Conservation (phyloP, 2,888 invertebrate species). For the Torymus tubicola region DNA sequence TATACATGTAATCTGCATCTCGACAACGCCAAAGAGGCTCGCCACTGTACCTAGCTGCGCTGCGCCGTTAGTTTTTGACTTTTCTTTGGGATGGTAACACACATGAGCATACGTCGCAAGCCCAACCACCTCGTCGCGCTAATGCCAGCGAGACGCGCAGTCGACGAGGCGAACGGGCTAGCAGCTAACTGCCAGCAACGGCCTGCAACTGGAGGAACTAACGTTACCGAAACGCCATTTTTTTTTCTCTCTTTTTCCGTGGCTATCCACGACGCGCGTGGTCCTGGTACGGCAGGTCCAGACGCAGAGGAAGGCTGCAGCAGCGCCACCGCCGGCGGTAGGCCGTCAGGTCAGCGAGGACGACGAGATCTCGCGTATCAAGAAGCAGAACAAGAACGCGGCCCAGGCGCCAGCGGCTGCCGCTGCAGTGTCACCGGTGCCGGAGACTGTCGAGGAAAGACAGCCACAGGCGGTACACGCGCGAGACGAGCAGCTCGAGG, state of each 20-base stretch:
- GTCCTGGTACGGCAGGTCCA: conserved; percentile 43
- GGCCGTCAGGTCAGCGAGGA: conserved; percentile 91
- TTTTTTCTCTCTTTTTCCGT: conserved; percentile 20
- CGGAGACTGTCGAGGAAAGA: conserved; percentile 79
- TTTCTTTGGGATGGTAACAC: background rate
- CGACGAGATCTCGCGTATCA: conserved; percentile 91
- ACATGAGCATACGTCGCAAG: too few relatives aligned
- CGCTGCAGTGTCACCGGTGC: conserved; percentile 61
- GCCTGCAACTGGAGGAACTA: background rate
- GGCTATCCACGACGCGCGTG: background rate
- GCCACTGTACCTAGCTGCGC: too few relatives aligned
- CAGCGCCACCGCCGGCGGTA: conserved; percentile 76
- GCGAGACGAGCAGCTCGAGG: conserved; percentile 38
- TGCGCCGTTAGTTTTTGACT: background rate
- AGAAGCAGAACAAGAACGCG: conserved; percentile 89
- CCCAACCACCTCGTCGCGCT: too few relatives aligned
- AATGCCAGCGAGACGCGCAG: too few relatives aligned
- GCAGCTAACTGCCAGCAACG: background rate
- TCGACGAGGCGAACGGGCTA: background rate
- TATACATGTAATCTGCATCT: too few relatives aligned
- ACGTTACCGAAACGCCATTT: conserved; percentile 26
- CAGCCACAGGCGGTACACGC: conserved; percentile 60
- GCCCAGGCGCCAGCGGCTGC: conserved; percentile 66
- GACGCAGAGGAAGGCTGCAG: conserved; percentile 44
- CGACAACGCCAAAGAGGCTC: too few relatives aligned